These are phyloP conservation scores for Drosophila santomea DNA, from an alignment of 1,140 invertebrate genomes.

Conservation along the genomic window DNA sequence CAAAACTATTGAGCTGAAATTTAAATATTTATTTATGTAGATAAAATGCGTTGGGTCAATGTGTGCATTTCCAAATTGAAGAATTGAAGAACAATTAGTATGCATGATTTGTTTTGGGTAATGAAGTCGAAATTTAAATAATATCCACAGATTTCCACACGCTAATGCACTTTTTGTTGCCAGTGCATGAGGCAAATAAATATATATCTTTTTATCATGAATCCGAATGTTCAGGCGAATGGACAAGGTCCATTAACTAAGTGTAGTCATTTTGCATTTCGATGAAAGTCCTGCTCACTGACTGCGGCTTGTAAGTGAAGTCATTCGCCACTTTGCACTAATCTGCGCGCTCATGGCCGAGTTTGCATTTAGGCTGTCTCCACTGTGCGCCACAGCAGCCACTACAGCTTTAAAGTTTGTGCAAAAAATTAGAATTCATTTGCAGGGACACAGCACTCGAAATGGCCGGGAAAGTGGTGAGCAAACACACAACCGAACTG, in stretches of 20 bases:
- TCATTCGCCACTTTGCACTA: conserved; percentile 24
- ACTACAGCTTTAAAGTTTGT: conserved; percentile 55
- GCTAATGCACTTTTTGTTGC: neutral
- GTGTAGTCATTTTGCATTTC: neutral
- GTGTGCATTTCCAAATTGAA: neutral
- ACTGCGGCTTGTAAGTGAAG: conserved; percentile 4
- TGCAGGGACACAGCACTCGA: conserved; percentile 61
- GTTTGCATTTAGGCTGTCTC: conserved; percentile 39
- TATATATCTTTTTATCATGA: neutral
- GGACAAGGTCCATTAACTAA: neutral
- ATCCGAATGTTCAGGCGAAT: neutral
- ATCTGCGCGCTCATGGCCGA: conserved; percentile 40
- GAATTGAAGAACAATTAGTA: neutral
- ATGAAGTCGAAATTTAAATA: neutral
- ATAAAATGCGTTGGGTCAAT: neutral
- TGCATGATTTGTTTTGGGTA: neutral
- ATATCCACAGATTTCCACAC: neutral
- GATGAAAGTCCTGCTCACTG: conserved; percentile 22
- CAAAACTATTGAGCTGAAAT: neutral
- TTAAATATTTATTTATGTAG: neutral
- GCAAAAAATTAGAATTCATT: conserved; percentile 79
- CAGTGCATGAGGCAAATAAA: neutral
- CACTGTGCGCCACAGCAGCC: conserved; percentile 28
- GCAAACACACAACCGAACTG: conserved; percentile 11
- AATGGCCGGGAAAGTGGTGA: conserved; percentile 42